phyloP scores from a whole-genome alignment of 2,797 vertebrate species.

The Phylloscopus collybita region DNA sequence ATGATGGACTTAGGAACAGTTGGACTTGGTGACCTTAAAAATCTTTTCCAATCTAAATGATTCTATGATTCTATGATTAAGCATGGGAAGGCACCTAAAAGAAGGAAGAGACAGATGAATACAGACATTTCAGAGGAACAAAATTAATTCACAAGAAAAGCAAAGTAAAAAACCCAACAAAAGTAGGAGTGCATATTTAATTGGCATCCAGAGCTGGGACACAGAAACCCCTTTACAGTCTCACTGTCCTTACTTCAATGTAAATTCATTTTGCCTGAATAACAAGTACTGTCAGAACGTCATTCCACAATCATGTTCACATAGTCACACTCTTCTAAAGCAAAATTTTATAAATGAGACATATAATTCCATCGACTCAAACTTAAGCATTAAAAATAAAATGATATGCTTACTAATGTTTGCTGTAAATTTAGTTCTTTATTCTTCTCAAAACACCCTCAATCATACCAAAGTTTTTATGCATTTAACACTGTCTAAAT shows the following conservation, averaged over 20 bases:
- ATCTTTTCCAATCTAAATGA: background rate
- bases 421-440: background rate
- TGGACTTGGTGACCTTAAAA: accelerated
- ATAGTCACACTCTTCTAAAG: background rate
- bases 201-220: background rate
- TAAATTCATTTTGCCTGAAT: background rate
- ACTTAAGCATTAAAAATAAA: background rate
- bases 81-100: background rate
- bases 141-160: background rate
- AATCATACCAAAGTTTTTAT: background rate
- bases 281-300: background rate
- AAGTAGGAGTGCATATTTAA: background rate
- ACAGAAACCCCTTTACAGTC: background rate
- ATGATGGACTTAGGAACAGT: background rate
- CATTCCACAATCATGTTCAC: background rate
- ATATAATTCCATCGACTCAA: background rate
- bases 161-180: accelerated
- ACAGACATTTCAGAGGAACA: background rate
- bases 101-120: background rate
- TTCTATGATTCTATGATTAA: background rate
- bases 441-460: background rate
- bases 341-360: background rate
- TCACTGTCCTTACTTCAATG: background rate
- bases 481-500: background rate
- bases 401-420: background rate